Evolutionary conservation across 2,888 invertebrate genomes (phyloP).

Genomic region (Drepana falcataria): DNA sequence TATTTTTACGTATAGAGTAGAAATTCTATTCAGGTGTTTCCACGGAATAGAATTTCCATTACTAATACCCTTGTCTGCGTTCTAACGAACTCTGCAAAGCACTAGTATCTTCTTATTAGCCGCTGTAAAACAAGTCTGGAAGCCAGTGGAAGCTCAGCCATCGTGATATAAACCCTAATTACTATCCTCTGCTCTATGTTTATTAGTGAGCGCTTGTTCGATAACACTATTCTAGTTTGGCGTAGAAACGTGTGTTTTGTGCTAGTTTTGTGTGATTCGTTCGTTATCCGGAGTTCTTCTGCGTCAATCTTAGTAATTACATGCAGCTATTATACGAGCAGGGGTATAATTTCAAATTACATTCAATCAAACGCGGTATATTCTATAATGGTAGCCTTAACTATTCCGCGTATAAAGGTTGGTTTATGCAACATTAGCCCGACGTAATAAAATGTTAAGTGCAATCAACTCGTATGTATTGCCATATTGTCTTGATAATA

Average conservation of each 20-base stretch:
- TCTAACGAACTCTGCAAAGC: neutral
- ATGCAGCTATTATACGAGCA: slow-evolving; percentile 16
- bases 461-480: neutral
- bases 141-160: neutral
- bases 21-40: neutral
- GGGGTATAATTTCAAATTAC: slow-evolving; percentile 19
- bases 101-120: neutral
- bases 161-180: slow-evolving; percentile 13
- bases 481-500: neutral
- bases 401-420: neutral
- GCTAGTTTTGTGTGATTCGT: slow-evolving; percentile 24
- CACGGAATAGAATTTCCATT: too few relatives aligned
- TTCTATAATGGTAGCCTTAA: neutral
- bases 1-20: too few relatives aligned
- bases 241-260: slow-evolving; percentile 19
- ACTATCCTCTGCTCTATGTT: slow-evolving; percentile 5
- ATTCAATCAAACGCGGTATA: neutral
- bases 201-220: slow-evolving; percentile 11
- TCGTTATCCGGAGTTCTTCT: slow-evolving; percentile 20
- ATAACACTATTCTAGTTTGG: slow-evolving; percentile 13
- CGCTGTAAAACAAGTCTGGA: neutral
- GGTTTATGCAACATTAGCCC: neutral
- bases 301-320: slow-evolving; percentile 32
- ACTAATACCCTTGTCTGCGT: neutral
- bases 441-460: neutral